Evolutionary conservation across 2,797 vertebrate species (phyloP).

Genomic region (Sebastiscus albofasciatus): DNA sequence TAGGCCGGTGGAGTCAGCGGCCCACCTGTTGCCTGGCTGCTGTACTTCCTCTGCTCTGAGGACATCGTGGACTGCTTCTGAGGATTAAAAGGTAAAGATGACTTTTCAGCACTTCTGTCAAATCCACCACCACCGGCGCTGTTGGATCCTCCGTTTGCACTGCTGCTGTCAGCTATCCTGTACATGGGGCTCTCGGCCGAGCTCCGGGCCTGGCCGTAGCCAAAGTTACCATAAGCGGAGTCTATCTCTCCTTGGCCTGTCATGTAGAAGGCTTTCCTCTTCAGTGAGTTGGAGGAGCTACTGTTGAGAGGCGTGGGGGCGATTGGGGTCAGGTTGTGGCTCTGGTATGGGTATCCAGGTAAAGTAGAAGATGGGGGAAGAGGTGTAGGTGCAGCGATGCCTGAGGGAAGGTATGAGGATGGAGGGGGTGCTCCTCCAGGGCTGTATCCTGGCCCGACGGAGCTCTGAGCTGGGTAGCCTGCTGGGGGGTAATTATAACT

Average conservation of each 20-base stretch:
- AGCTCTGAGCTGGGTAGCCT: conserved; percentile 91
- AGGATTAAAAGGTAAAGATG: conserved; percentile 93
- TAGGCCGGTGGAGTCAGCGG: conserved; percentile 92
- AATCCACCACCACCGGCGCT: conserved; percentile 77
- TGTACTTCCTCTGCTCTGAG: conserved; percentile 93
- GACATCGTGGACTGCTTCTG: conserved; percentile 93
- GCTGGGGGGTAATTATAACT: conserved; percentile 94
- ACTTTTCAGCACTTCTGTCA: conserved; percentile 90
- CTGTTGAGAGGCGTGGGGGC: conserved; percentile 90
- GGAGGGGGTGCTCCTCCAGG: conserved; percentile 93
- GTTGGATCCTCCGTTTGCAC: conserved; percentile 86
- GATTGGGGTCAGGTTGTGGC: conserved; percentile 91
- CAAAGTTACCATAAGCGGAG: conserved; percentile 93
- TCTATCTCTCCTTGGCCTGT: conserved; percentile 94
- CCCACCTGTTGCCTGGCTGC: conserved; percentile 87
- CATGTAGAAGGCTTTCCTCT: conserved; percentile 98
- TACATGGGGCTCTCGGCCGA: conserved; percentile 92
- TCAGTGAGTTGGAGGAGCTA: conserved; percentile 92
- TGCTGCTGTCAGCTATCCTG: conserved; percentile 91
- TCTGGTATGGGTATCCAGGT: conserved; percentile 95
- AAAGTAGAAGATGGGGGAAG: conserved; percentile 89
- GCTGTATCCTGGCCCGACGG: conserved; percentile 93
- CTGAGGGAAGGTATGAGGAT: conserved; percentile 93
- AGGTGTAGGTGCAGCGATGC: conserved; percentile 94
- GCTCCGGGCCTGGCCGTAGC: conserved; percentile 91